phyloP scores from a whole-genome alignment of 1,140 invertebrate species.

The Portunus trituberculatus region DNA sequence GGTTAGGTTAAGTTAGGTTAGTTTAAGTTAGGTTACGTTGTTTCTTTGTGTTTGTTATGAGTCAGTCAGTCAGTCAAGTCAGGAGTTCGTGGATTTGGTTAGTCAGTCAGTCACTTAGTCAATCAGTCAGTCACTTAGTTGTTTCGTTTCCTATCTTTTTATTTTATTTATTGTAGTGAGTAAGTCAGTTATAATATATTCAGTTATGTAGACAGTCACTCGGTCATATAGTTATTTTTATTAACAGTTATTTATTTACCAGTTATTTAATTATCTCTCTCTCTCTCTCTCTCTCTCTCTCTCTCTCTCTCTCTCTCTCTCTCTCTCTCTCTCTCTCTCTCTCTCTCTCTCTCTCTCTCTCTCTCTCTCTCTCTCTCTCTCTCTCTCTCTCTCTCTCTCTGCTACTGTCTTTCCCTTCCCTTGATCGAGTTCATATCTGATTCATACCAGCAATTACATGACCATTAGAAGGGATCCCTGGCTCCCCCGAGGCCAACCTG shows the following conservation, averaged over 20 bases:
- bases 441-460: too few relatives aligned
- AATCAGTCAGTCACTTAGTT: not conserved
- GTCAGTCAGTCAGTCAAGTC: not conserved
- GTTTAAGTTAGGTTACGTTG: too few relatives aligned
- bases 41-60: too few relatives aligned
- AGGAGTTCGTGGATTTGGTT: too few relatives aligned
- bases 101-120: too few relatives aligned
- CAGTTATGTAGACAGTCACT: not conserved
- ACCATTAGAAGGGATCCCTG: too few relatives aligned
- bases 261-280: too few relatives aligned
- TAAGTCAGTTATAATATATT: not conserved
- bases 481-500: too few relatives aligned
- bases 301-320: not conserved
- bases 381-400: constrained; percentile 52
- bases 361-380: constrained; percentile 42
- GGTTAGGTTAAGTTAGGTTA: too few relatives aligned
- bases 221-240: not conserved
- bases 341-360: not conserved
- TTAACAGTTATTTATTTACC: not conserved
- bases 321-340: not conserved
- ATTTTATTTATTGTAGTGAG: too few relatives aligned
- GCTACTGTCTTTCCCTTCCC: not conserved
- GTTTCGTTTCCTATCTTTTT: not conserved
- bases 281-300: constrained; percentile 11
- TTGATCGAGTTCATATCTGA: too few relatives aligned